Evolutionary conservation across 2,888 invertebrate genomes (phyloP).

Genomic region (Chaitophorus viminalis): DNA sequence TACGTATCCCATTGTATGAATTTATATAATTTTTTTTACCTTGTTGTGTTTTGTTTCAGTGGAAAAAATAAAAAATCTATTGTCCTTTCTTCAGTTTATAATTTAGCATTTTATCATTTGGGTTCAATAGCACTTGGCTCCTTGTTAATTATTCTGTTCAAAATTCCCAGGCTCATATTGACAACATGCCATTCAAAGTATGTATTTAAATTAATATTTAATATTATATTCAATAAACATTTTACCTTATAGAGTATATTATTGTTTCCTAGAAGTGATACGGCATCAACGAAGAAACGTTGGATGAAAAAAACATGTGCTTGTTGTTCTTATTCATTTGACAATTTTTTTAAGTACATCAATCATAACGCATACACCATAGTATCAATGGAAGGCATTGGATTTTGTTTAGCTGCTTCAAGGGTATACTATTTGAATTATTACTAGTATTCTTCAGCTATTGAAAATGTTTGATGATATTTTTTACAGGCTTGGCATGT

Average conservation of each 20-base stretch:
- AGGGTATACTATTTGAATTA: slow-evolving; percentile 73
- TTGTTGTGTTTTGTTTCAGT: slow-evolving; percentile 63
- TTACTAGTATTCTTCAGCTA: neutral
- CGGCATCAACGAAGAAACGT: slow-evolving; percentile 70
- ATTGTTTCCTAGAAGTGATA: slow-evolving; percentile 71
- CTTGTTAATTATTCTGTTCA: slow-evolving; percentile 90
- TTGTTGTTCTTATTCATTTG: slow-evolving; percentile 90
- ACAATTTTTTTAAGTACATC: slow-evolving; percentile 89
- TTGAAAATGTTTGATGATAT: slow-evolving; percentile 7
- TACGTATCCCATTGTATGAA: slow-evolving; percentile 66
- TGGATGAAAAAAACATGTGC: slow-evolving; percentile 77
- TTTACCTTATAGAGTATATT: neutral
- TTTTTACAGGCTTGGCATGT: slow-evolving; percentile 85
- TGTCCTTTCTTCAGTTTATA: slow-evolving; percentile 77
- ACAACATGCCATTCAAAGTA: slow-evolving; percentile 91
- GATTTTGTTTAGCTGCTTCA: slow-evolving; percentile 89
- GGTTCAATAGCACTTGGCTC: slow-evolving; percentile 97
- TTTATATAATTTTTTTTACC: slow-evolving; percentile 30
- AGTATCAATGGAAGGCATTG: slow-evolving; percentile 89
- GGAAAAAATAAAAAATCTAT: slow-evolving; percentile 71
- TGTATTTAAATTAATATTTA: neutral
- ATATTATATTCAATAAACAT: neutral
- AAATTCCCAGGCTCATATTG: slow-evolving; percentile 87
- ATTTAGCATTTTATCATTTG: slow-evolving; percentile 86
- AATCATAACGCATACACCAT: slow-evolving; percentile 96